Percentiles rank a stretch among this genome's conserved stretches.
Conservation (phyloP, 1,140 invertebrate species). For the Vanessa atalanta region DNA sequence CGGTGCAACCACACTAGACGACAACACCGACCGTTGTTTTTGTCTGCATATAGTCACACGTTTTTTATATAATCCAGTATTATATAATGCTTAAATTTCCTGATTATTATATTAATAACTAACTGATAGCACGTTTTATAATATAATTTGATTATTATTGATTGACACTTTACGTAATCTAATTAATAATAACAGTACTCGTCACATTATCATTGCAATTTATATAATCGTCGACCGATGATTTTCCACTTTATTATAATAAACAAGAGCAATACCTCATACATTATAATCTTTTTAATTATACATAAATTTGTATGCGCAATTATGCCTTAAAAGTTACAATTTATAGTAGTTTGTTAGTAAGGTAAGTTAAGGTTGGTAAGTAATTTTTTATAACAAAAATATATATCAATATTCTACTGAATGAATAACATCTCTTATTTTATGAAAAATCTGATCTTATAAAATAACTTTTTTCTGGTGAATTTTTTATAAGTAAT, state of each 20-base stretch:
- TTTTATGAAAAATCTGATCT: too few relatives aligned
- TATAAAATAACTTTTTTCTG: too few relatives aligned
- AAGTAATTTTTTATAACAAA: too few relatives aligned
- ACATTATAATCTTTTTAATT: not conserved
- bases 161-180: slow-evolving; percentile 8
- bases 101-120: not conserved
- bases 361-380: too few relatives aligned
- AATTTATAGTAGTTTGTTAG: too few relatives aligned
- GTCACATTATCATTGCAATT: not conserved
- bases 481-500: too few relatives aligned
- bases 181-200: slow-evolving; percentile 2
- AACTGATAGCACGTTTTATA: not conserved
- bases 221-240: not conserved
- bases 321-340: too few relatives aligned
- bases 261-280: not conserved
- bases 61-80: not conserved
- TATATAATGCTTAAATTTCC: not conserved
- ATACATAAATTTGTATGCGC: not conserved
- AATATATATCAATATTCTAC: too few relatives aligned
- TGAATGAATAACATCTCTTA: too few relatives aligned
- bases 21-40: not conserved
- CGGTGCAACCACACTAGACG: slow-evolving; percentile 14
- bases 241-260: not conserved
- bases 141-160: not conserved
- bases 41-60: not conserved